Evolutionary conservation across 2,888 invertebrate species (phyloP).

Genomic region (Orthonychiurus folsomi): DNA sequence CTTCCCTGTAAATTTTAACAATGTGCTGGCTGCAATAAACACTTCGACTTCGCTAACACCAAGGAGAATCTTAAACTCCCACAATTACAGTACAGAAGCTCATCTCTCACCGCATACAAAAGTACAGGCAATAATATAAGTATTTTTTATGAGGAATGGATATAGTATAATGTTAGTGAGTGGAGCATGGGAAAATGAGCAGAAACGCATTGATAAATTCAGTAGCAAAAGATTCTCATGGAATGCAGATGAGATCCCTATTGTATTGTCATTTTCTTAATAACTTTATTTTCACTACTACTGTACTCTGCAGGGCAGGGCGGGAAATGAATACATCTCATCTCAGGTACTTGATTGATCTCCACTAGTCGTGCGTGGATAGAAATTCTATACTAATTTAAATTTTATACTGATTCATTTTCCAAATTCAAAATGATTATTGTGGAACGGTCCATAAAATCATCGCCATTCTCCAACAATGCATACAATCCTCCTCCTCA

Average conservation of each 20-base stretch:
- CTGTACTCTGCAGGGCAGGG: not conserved
- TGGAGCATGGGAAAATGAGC: no score
- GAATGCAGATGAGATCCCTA: no score
- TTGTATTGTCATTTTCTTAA: no score
- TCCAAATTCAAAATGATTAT: not conserved
- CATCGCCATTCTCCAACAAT: not conserved
- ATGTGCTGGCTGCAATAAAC: not conserved
- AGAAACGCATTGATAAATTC: no score
- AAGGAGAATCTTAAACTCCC: not conserved
- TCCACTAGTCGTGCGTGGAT: no score
- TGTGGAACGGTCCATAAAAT: not conserved
- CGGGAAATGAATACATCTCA: no score
- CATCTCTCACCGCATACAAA: no score
- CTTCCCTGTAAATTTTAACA: not conserved
- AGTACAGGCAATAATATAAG: no score
- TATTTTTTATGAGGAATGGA: no score
- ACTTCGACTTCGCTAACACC: not conserved
- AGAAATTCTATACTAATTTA: not conserved
- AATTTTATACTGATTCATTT: not conserved
- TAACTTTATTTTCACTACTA: not conserved
- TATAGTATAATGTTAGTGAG: no score
- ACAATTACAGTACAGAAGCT: not conserved
- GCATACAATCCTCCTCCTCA: not conserved
- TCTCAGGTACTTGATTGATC: no score
- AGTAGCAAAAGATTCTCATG: no score